These are phyloP conservation scores for Paralvinella palmiformis DNA, from an alignment of 1,140 invertebrate genomes.

Conservation along the genomic window DNA sequence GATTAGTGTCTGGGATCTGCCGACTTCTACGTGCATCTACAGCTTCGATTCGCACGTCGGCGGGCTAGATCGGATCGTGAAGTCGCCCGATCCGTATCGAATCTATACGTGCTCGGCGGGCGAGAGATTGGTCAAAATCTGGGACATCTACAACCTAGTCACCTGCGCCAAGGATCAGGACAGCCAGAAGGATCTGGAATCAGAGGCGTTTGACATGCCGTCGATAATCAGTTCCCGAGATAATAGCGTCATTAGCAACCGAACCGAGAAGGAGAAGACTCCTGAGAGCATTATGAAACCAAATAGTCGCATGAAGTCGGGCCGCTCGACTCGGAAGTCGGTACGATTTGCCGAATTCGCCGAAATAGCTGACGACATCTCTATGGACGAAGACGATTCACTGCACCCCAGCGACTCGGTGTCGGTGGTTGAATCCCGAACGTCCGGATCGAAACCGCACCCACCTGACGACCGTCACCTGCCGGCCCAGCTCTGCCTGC, in stretches of 20 bases:
- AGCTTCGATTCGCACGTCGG: neutral
- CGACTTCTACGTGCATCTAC: neutral
- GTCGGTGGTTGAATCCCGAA: no score
- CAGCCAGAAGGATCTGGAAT: no score
- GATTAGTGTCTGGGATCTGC: neutral
- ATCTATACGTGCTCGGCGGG: slow-evolving; percentile 1
- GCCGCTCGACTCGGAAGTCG: no score
- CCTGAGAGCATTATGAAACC: neutral
- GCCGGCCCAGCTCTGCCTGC: no score
- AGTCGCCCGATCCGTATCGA: neutral
- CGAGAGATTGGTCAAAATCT: slow-evolving; percentile 6
- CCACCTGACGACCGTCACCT: no score
- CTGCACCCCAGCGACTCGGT: no score
- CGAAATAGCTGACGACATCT: no score
- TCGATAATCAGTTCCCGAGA: no score
- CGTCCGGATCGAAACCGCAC: no score
- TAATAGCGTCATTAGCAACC: neutral
- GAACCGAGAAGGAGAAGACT: neutral
- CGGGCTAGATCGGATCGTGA: neutral
- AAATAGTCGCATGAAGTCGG: neutral
- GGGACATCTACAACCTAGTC: slow-evolving; percentile 4
- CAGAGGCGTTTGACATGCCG: no score
- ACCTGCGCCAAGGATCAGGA: neutral
- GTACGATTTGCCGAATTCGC: neutral
- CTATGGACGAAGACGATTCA: no score